These are phyloP conservation scores for Zaprionus lineosus DNA, from an alignment of 2,888 invertebrate species.

Conservation along the genomic window DNA sequence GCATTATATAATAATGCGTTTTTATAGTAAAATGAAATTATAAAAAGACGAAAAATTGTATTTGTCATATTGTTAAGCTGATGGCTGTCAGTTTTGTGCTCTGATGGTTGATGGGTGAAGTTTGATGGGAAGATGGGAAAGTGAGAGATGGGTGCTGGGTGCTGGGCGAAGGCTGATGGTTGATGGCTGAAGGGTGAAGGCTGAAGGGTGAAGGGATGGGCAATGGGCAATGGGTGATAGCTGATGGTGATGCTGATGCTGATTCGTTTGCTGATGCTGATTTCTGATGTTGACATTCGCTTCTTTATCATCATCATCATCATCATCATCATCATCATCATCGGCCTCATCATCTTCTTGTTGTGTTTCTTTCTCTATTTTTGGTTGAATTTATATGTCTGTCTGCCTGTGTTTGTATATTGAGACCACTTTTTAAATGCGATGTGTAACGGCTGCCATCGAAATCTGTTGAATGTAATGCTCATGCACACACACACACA, in stretches of 20 bases:
- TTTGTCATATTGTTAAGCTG: conserved; percentile 78
- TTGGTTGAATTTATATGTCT: conserved; percentile 17
- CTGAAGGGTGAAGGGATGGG: too few relatives aligned
- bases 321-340: too few relatives aligned
- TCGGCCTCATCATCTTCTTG: conserved; percentile 3
- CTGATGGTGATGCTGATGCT: conserved; percentile 36
- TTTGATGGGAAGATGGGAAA: too few relatives aligned
- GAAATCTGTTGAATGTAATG: conserved; percentile 73
- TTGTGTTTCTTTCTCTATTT: not conserved
- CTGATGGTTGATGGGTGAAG: conserved; percentile 1
- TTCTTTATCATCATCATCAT: too few relatives aligned
- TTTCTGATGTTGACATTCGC: conserved; percentile 31
- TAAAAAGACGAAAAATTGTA: conserved; percentile 72
- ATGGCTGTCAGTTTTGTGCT: conserved; percentile 65
- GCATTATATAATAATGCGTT: conserved; percentile 74
- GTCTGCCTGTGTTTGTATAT: conserved; percentile 49
- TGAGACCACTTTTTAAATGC: conserved; percentile 74
- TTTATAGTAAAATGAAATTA: conserved; percentile 72
- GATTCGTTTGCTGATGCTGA: conserved; percentile 41
- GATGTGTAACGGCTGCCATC: conserved; percentile 73
- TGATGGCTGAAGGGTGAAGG: not conserved
- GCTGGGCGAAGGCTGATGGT: not conserved
- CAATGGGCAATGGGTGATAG: conserved; percentile 14
- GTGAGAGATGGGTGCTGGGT: conserved; percentile 3
- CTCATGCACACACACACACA: conserved; percentile 27